phyloP scores from a whole-genome alignment of 1,140 invertebrate genomes.

The Drosophila seguyi region DNA sequence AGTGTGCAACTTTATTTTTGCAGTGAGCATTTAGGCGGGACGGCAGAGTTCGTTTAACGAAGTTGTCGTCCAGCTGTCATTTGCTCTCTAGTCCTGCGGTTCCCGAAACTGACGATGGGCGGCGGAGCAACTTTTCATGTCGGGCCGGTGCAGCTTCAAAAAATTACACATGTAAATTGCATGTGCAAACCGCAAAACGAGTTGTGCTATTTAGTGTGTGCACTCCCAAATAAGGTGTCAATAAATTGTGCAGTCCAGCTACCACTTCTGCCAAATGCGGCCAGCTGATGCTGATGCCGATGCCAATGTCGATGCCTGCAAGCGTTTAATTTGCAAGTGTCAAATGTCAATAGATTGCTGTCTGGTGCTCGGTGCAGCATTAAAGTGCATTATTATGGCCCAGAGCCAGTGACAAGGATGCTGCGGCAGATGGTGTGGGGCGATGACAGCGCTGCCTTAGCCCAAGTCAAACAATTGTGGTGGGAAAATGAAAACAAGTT shows the following conservation, averaged over 20 bases:
- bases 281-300: constrained; percentile 1
- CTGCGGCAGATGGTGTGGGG: constrained; percentile 22
- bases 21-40: constrained; percentile 21
- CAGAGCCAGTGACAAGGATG: constrained; percentile 31
- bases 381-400: constrained; percentile 68
- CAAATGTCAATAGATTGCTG: constrained; percentile 74
- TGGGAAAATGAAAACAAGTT: neutral
- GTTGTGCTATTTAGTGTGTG: constrained; percentile 51
- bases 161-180: constrained; percentile 82
- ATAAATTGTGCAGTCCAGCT: constrained; percentile 63
- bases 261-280: neutral
- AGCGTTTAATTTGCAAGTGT: constrained; percentile 82
- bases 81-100: constrained; percentile 47
- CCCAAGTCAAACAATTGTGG: constrained; percentile 33
- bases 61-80: constrained; percentile 70
- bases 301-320: constrained; percentile 54
- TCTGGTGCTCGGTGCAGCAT: constrained; percentile 42
- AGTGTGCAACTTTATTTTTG: too few species aligned
- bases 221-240: constrained; percentile 74
- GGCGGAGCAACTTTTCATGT: constrained; percentile 53
- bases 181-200: constrained; percentile 78
- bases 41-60: constrained; percentile 65
- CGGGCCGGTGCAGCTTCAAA: constrained; percentile 30
- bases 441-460: constrained; percentile 48
- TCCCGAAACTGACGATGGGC: constrained; percentile 33